Evolutionary conservation across 2,888 invertebrate genomes (phyloP), one percentile per base, ranked within the genome.

Genomic region (Teleiodes luculella): DNA sequence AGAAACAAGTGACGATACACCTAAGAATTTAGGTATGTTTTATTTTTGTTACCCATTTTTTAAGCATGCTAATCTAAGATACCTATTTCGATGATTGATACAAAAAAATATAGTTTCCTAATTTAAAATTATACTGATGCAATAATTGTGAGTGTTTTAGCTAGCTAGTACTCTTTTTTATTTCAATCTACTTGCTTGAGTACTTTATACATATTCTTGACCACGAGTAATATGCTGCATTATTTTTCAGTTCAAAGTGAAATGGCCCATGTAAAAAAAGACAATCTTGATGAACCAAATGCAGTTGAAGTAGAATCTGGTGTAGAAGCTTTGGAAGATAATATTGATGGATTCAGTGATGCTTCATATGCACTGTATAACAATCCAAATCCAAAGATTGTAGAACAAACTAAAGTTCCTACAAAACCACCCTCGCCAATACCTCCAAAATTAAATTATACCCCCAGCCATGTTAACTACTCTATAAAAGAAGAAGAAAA

Each of bases 321-420:
- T 4, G 72, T 91, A 13, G 91, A 91, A 64, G 91, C 90, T 0
- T 63, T 88, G 14, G 91, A 91, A 70, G 90, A 91, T 39, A 79
- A 70, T 8, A 70, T 86, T 51, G 87, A 88, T 35, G 80, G 72
- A 0, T 81, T 80, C 36, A 78, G 76, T 1, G 80, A 77, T 46
- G 68, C 76, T n/a, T 72, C 67, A 14, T 70, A 72, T 18, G n/a
- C 64, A 5, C 67, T 76, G 28, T 60, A 13, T 2, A 65, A 67
- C 4, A 52, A 33, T 3, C 52, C 57, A 11, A 61, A 63, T 1
- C 64, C 56, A 7, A 70, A 60, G 5, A 72, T 6, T 4, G 14
- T 6, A 10, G 18, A 57, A n/a, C 65, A 71, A 3, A 28, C 56
- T 11, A 76, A 80, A 1, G 50, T 55, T 11, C 53, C 62, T 1